Percentiles rank a stretch among this genome's conserved stretches.
Evolutionary conservation across 2,888 invertebrate genomes (phyloP).

Genomic region (Hedya salicella): DNA sequence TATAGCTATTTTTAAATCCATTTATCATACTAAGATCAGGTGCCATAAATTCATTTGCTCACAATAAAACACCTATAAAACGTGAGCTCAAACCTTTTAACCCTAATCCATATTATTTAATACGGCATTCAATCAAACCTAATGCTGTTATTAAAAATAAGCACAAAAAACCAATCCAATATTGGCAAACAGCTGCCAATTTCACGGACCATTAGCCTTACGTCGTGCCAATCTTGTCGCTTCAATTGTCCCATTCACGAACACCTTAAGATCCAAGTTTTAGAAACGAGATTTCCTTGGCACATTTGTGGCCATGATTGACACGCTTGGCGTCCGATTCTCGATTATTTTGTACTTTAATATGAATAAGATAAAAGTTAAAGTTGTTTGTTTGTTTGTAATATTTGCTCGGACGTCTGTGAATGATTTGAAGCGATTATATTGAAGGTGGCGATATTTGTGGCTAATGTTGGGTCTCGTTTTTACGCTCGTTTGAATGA

Average conservation of each 20-base stretch:
- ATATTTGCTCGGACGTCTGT: constrained; percentile 6
- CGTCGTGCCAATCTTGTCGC: constrained; percentile 59
- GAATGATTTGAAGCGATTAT: constrained; percentile 37
- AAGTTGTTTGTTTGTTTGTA: constrained; percentile 8
- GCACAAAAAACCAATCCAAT: constrained; percentile 56
- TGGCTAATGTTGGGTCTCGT: constrained; percentile 28
- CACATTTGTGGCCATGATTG: not conserved
- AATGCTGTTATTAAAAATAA: constrained; percentile 39
- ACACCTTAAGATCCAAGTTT: not conserved
- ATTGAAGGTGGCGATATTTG: constrained; percentile 39
- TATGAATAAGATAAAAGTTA: not conserved
- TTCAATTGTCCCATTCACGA: not conserved
- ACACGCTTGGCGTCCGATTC: constrained; percentile 7
- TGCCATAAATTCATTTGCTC: too few species aligned
- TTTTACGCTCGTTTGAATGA: constrained; percentile 5
- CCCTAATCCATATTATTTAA: constrained; percentile 25
- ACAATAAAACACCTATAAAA: not conserved
- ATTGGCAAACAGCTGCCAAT: constrained; percentile 67
- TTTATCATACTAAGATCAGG: too few species aligned
- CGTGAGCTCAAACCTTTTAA: constrained; percentile 11
- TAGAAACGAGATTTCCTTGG: not conserved
- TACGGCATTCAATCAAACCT: constrained; percentile 31
- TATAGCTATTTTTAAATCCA: too few species aligned
- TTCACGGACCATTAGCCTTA: constrained; percentile 71
- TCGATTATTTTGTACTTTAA: constrained; percentile 5